Evolutionary conservation across 1,140 invertebrate genomes (phyloP), one percentile per base, ranked within the genome.

Genomic region (Carcinoscorpius rotundicauda): DNA sequence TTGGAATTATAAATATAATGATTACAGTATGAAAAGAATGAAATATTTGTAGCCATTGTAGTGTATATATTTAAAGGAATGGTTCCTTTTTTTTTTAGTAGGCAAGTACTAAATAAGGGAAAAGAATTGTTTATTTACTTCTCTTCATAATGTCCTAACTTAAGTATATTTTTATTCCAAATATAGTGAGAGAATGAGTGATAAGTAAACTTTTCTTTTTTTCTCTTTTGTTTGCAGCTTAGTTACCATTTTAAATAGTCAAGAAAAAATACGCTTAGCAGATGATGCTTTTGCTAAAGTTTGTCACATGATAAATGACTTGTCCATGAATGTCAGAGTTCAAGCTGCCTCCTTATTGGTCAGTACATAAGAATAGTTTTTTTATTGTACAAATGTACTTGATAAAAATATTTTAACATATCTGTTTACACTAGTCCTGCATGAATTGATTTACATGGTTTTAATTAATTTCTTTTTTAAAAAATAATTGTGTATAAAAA

Each of bases 271-370:
- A 10, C 82, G 93, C 9, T 80, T 99, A 69, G 87, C 93, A 49
- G 97, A 99, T 77, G 93, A 97, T 78, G 94, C 93, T 1, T 99
- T 99, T 82, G 89, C 89, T 49, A 89, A 93, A 78, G 87, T 98
- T 49, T 99, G 96, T 75, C 87, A 88, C 70, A 84, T 91, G 6
- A 86, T 98, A 57, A 96, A 92, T 72, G 96, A 98, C 78, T 81
- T 95, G n/a, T 93, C 82, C 6, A 86, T 90, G 75, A 82, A 84
- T 64, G 91, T 94, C 6, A 81, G 92, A 69, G 86, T 86, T 3
- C 78, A 86, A 49, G 89, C 91, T 3, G 89, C 89, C 71, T 83
- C 85, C 29, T 78, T 72, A 29, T 58, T 73, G 61, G 69, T 70
- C 64, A 51, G 60, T 77, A 9, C 59, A 49, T 29, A 29, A 29